Conservation (phyloP, 2,888 invertebrate genomes). For the Salpingus planirostris region DNA sequence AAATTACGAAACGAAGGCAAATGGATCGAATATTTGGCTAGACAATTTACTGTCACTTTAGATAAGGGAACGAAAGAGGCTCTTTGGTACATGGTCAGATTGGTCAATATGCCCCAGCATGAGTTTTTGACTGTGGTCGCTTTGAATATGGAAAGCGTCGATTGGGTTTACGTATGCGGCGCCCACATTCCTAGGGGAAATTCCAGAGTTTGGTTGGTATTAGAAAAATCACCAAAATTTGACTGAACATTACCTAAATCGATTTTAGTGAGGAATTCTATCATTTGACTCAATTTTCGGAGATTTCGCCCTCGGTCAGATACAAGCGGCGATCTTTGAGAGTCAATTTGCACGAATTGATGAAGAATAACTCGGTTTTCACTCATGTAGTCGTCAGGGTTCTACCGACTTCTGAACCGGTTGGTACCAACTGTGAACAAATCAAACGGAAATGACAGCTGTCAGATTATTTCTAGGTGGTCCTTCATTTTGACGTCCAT, state of each 20-base stretch:
- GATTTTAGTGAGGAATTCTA: conserved; percentile 46
- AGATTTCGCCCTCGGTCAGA: conserved; percentile 45
- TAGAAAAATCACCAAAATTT: conserved; percentile 1
- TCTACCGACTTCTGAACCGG: conserved; percentile 52
- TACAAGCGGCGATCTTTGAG: conserved; percentile 43
- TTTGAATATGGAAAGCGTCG: conserved; percentile 55
- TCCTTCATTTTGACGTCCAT: conserved; percentile 56
- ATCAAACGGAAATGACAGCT: not conserved
- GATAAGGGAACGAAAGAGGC: conserved; percentile 27
- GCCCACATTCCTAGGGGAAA: conserved; percentile 47
- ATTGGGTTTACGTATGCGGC: conserved; percentile 73
- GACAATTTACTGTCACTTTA: conserved; percentile 39
- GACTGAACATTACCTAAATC: not conserved
- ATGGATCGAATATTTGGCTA: conserved; percentile 45
- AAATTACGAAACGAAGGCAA: conserved; percentile 38
- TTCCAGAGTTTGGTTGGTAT: conserved; percentile 50
- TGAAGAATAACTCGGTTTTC: conserved; percentile 44
- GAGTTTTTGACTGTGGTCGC: conserved; percentile 58
- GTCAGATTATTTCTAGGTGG: conserved; percentile 40
- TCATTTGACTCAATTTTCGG: conserved; percentile 50
- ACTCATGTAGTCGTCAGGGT: conserved; percentile 65
- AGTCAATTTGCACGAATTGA: conserved; percentile 55
- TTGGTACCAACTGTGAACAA: conserved; percentile 35
- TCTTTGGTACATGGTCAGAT: conserved; percentile 51
- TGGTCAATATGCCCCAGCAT: conserved; percentile 47